A percentile compares a stretch with the other conserved stretches of the same genome.
phyloP scores from a whole-genome alignment of 2,888 invertebrate genomes.

The Zygaena filipendulae region DNA sequence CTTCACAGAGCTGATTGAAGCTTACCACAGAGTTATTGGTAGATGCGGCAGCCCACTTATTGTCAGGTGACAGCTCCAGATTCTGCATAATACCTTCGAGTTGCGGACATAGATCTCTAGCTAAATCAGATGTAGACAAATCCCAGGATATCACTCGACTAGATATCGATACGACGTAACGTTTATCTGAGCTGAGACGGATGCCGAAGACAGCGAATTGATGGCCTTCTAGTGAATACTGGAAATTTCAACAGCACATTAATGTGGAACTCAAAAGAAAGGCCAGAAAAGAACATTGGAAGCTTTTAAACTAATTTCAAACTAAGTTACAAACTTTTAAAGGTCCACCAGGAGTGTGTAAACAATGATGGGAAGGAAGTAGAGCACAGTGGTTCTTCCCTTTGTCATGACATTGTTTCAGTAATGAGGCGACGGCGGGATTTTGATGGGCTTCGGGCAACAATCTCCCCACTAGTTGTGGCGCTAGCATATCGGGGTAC shows the following conservation, averaged over 20 bases:
- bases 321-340: too few relatives aligned
- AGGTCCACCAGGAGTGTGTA: slow-evolving; percentile 99
- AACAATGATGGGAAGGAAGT: slow-evolving; percentile 92
- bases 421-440: slow-evolving; percentile 86
- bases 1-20: too few relatives aligned
- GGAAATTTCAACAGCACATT: slow-evolving; percentile 22
- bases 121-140: slow-evolving; percentile 93
- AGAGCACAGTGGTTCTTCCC: slow-evolving; percentile 91
- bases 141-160: slow-evolving; percentile 98
- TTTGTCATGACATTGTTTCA: slow-evolving; percentile 90
- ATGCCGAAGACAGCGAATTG: slow-evolving; percentile 97
- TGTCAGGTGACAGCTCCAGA: slow-evolving; percentile 91
- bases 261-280: too few relatives aligned
- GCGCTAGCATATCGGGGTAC: slow-evolving; percentile 96
- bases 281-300: too few relatives aligned
- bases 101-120: slow-evolving; percentile 89
- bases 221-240: slow-evolving; percentile 97
- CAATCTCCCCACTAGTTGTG: slow-evolving; percentile 91
- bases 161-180: slow-evolving; percentile 95
- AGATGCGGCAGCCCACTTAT: slow-evolving; percentile 94
- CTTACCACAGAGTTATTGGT: slow-evolving; percentile 93
- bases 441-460: slow-evolving; percentile 79
- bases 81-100: slow-evolving; percentile 98
- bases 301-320: too few relatives aligned
- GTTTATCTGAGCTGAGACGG: slow-evolving; percentile 87